A percentile compares a stretch with the other conserved stretches of the same genome.
These are phyloP conservation scores for Hydrotaea diabolus DNA, from an alignment of 2,888 invertebrate species.

Conservation along the genomic window DNA sequence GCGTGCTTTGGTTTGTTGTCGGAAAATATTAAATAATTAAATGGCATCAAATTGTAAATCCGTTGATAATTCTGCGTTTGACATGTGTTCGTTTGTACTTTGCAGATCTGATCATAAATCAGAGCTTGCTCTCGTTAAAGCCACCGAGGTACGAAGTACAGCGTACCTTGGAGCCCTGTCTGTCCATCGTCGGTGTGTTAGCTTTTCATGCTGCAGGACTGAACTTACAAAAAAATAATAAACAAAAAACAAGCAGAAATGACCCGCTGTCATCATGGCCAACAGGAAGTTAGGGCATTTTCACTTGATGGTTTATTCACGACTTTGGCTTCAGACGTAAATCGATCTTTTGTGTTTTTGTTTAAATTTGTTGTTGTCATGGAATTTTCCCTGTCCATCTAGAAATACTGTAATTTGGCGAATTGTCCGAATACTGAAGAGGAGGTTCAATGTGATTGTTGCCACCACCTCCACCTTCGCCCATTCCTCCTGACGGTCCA, in stretches of 20 bases:
- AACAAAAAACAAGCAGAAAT: too few relatives aligned
- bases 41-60: too few relatives aligned
- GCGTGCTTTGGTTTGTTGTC: too few relatives aligned
- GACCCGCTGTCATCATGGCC: slow-evolving; percentile 1
- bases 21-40: too few relatives aligned
- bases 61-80: too few relatives aligned
- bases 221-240: neutral
- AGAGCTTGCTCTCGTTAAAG: too few relatives aligned
- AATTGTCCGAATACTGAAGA: neutral
- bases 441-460: neutral
- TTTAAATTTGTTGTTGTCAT: neutral
- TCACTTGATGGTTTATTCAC: slow-evolving; percentile 29
- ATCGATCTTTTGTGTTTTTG: slow-evolving; percentile 4
- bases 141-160: neutral
- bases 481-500: too few relatives aligned
- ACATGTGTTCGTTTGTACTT: too few relatives aligned
- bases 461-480: neutral
- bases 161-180: neutral
- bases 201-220: neutral
- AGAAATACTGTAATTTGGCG: neutral
- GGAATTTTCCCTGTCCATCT: neutral
- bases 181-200: neutral
- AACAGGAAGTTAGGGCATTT: slow-evolving; percentile 27
- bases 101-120: too few relatives aligned
- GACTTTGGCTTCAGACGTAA: slow-evolving; percentile 8